phyloP scores from a whole-genome alignment of 1,140 invertebrate genomes.

The Chironomus striatipennis region DNA sequence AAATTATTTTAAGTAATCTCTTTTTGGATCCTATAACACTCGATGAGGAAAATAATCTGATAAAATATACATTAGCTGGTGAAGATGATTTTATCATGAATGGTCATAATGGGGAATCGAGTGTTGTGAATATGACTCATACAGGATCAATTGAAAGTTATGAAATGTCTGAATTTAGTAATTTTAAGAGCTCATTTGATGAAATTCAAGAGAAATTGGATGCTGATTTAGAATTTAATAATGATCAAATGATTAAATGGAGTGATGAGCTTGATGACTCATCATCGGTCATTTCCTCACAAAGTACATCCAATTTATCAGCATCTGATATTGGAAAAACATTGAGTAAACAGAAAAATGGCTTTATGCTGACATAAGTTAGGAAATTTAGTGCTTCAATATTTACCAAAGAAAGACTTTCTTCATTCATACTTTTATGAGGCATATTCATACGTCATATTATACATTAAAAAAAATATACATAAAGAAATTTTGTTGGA shows the following conservation, averaged over 20 bases:
- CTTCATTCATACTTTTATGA: background rate
- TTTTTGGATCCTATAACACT: slow-evolving; percentile 4
- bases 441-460: background rate
- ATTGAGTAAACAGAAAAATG: background rate
- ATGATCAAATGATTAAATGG: slow-evolving; percentile 22
- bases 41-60: slow-evolving; percentile 11
- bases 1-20: background rate
- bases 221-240: slow-evolving; percentile 11
- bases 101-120: background rate
- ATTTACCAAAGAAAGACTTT: slow-evolving; percentile 8
- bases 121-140: background rate
- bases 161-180: slow-evolving; percentile 20
- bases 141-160: slow-evolving; percentile 10
- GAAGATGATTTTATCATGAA: slow-evolving; percentile 23
- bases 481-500: background rate
- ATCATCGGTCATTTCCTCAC: background rate
- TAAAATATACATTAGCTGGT: slow-evolving; percentile 24
- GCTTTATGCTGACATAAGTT: background rate
- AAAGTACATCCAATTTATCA: background rate
- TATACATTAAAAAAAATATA: too few species aligned
- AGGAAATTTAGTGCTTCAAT: background rate
- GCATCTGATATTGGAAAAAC: background rate
- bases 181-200: slow-evolving; percentile 20
- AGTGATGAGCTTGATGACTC: slow-evolving; percentile 10
- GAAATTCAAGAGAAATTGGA: slow-evolving; percentile 18